phyloP scores from a whole-genome alignment of 2,888 invertebrate genomes.

The Sthenelais limicola region DNA sequence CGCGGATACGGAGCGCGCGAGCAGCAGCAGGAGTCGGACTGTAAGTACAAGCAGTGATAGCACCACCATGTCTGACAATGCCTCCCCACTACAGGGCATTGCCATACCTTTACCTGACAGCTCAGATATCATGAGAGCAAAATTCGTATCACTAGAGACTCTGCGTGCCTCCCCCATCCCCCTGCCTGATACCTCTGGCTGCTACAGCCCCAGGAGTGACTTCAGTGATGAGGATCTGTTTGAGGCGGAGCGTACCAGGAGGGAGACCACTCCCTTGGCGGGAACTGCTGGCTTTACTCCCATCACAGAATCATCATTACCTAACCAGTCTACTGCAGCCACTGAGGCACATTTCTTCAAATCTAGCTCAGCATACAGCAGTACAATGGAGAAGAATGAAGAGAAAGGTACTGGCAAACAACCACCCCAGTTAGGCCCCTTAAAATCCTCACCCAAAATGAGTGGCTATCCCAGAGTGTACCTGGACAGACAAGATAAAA shows the following conservation, averaged over 20 bases:
- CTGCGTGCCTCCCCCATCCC: conserved; percentile 21
- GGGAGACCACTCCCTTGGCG: not conserved
- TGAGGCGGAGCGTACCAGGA: too few species aligned
- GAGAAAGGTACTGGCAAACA: too few species aligned
- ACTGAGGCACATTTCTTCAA: too few species aligned
- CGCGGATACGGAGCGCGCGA: not conserved
- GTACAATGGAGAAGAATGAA: too few species aligned
- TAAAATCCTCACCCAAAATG: too few species aligned
- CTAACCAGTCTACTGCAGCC: too few species aligned
- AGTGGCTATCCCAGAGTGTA: too few species aligned
- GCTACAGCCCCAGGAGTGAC: not conserved
- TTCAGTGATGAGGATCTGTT: too few species aligned
- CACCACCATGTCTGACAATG: not conserved
- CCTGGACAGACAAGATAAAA: too few species aligned
- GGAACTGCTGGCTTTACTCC: conserved; percentile 6
- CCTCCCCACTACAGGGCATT: not conserved
- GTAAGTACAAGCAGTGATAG: not conserved
- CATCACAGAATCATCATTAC: too few species aligned
- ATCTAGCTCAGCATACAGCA: too few species aligned
- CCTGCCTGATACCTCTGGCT: not conserved
- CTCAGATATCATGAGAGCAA: conserved; percentile 9
- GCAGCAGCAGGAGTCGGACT: conserved; percentile 4
- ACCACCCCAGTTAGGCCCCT: too few species aligned
- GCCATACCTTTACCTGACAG: conserved; percentile 23
- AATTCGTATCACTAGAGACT: not conserved